phyloP scores from a whole-genome alignment of 2,888 invertebrate genomes.

The Dendrolimus houi region DNA sequence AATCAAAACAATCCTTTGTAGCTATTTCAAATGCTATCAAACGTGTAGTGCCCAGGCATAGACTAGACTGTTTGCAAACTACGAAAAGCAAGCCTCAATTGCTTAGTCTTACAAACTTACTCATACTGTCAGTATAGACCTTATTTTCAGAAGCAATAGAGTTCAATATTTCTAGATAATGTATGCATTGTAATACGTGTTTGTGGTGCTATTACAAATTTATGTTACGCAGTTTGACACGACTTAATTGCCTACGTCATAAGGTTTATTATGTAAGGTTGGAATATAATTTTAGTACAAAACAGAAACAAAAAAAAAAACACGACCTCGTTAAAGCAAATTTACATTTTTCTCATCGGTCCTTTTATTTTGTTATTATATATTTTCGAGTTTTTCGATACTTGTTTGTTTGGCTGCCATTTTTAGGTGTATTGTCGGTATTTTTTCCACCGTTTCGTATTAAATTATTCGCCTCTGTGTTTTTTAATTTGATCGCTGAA shows the following conservation, averaged over 20 bases:
- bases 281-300: neutral
- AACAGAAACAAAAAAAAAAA: slow-evolving; percentile 1
- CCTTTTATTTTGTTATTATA: slow-evolving; percentile 40
- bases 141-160: slow-evolving; percentile 14
- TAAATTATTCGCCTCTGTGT: slow-evolving; percentile 26
- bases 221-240: no score
- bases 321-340: slow-evolving; percentile 55
- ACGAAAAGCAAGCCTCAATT: neutral
- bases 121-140: slow-evolving; percentile 12
- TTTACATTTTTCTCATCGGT: slow-evolving; percentile 52
- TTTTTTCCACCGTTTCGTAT: slow-evolving; percentile 25
- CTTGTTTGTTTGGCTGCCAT: slow-evolving; percentile 23
- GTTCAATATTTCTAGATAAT: neutral
- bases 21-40: neutral
- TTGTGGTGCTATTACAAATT: no score
- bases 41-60: neutral
- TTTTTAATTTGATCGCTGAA: slow-evolving; percentile 32
- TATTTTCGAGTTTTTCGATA: slow-evolving; percentile 5
- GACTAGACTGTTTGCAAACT: neutral
- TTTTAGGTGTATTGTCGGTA: slow-evolving; percentile 22
- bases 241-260: no score
- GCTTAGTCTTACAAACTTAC: neutral
- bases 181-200: no score
- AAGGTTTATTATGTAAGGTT: no score
- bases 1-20: neutral